Base-by-base conservation (phyloP, 2,888 invertebrate species). In the Zygaena filipendulae region DNA sequence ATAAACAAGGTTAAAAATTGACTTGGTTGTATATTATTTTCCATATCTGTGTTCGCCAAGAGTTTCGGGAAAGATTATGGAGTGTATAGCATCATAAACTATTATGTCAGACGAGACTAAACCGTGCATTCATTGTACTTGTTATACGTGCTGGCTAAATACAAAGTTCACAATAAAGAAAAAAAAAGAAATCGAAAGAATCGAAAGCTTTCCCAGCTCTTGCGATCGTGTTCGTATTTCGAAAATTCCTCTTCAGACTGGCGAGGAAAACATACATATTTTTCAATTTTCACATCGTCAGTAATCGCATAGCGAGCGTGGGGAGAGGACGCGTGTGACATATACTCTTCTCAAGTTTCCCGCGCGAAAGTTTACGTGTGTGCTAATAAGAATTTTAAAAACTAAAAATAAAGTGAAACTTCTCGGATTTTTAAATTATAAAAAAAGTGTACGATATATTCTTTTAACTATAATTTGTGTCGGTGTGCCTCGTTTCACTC, bases 251-350 rank as follows among this genome's bases (percentile, higher is more conserved):
- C n/a, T n/a, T n/a, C n/a, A n/a, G n/a, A n/a, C n/a, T 30, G 31
- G 35, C 43, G 42, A 32, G 45, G 44, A 31, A 56, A 59, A 53
- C 52, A n/a, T n/a, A n/a, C n/a, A n/a, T n/a, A n/a, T 58, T 49
- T 56, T 54, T 50, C 49, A 48, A 39, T n/a, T n/a, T n/a, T n/a
- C n/a, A n/a, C n/a, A 11, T 25, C 31, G 36, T 33, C 55, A 67
- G 68, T 70, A 47, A 45, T 36, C 56, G 63, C 70, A 61, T 55
- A 48, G 41, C 45, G 32, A 36, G 68, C 70, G 66, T 54, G 33
- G 40, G 40, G 54, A 35, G 18, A 26, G 30, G 49, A 47, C 43
- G 64, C 52, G 16, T 31, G n/a, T n/a, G n/a, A n/a, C n/a, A n/a
- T n/a, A n/a, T 32, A 33, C 33, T 31, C 25, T 22, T 21, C 12